Base-by-base conservation (phyloP, 2,888 invertebrate species). In the Rhimphoctona megacephalus region DNA sequence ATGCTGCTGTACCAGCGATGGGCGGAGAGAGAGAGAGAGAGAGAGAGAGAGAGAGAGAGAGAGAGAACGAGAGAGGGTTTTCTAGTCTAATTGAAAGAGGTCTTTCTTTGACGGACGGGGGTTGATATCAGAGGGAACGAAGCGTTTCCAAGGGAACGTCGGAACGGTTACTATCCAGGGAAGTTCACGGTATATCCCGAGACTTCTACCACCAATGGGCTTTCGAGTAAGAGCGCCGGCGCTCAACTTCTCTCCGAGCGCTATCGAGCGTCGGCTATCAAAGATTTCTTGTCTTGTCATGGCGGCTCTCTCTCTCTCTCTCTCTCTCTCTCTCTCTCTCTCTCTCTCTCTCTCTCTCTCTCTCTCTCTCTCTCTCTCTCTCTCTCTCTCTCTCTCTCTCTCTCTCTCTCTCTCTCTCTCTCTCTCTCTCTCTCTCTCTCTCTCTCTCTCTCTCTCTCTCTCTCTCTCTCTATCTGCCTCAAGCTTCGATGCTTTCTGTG, bases 71-170 rank as follows among this genome's bases (percentile, higher is more conserved):
- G 85, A 80, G 81, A 85, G 81, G 90, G 91, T 89, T 89, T 90
- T 90, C 90, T 86, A 90, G 90, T 91, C 91, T 93, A 93, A 94
- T 93, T 93, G 93, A 93, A 93, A 93, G 92, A 92, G 92, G 92
- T 92, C 93, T 92, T 91, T 91, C 90, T 89, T 85, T 84, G 85
- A 82, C 85, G 89, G 72, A 72, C 88, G 90, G 90, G 90, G 90
- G 90, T 90, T 90, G 92, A 91, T 91, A 91, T 90, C 91, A 90
- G 89, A 90, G 89, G 90, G 92, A 90, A 92, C 92, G 87, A 90
- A 91, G 91, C 91, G 93, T 94, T 93, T 93, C 94, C 94, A 93
- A 91, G 94, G 94, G 92, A 93, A 94, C 94, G 91, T 90, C 91
- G 88, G 88, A 89, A 90, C 90, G 90, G 89, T 92, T 89, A 91